These are phyloP conservation scores for Orchestes rusci DNA, from an alignment of 2,888 invertebrate genomes.

Conservation along the genomic window DNA sequence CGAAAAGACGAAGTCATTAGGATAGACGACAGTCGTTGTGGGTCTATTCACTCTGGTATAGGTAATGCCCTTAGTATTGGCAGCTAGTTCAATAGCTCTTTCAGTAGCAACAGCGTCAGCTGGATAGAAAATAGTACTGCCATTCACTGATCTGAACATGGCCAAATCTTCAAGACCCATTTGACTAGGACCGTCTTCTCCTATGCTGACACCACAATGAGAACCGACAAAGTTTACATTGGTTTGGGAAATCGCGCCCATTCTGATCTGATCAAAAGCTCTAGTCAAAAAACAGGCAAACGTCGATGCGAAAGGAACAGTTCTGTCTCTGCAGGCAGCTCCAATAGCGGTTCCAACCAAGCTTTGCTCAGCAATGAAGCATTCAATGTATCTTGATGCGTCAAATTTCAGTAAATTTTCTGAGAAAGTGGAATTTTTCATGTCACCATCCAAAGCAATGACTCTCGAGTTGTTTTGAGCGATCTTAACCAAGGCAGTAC, in stretches of 20 bases:
- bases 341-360: slow-evolving; percentile 94
- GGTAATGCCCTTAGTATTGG: slow-evolving; percentile 86
- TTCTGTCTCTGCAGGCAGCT: slow-evolving; percentile 84
- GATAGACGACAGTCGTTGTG: slow-evolving; percentile 78
- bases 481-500: slow-evolving; percentile 81
- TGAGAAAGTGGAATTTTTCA: slow-evolving; percentile 97
- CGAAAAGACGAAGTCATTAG: slow-evolving; percentile 73
- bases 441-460: slow-evolving; percentile 94
- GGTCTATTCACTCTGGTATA: slow-evolving; percentile 96
- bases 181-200: slow-evolving; percentile 98
- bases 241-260: slow-evolving; percentile 98
- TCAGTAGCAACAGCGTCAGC: slow-evolving; percentile 93
- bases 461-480: slow-evolving; percentile 68
- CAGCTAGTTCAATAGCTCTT: slow-evolving; percentile 90
- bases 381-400: slow-evolving; percentile 82
- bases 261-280: slow-evolving; percentile 96
- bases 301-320: slow-evolving; percentile 91
- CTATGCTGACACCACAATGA: slow-evolving; percentile 97
- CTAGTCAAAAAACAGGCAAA: slow-evolving; percentile 97
- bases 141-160: slow-evolving; percentile 88
- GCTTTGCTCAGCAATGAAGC: slow-evolving; percentile 99
- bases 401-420: slow-evolving; percentile 76
- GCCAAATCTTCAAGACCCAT: slow-evolving; percentile 99
- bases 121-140: slow-evolving; percentile 71
- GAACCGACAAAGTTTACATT: slow-evolving; percentile 96